A percentile compares a stretch with the other conserved stretches of the same genome.
Evolutionary conservation across 2,888 invertebrate genomes (phyloP).

Genomic region (Drosophila phalerata): DNA sequence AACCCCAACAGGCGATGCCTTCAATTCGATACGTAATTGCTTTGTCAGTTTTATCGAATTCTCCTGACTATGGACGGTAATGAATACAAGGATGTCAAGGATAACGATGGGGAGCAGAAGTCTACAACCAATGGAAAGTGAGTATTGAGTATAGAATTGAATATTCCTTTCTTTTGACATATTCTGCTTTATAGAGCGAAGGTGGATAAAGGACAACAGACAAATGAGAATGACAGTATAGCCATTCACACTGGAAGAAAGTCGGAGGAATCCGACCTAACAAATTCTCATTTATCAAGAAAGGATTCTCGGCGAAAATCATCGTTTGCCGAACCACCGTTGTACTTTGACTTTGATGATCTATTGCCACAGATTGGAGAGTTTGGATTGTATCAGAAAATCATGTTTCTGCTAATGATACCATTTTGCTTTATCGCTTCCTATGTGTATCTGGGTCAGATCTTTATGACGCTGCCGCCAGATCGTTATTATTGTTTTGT

Average conservation of each 20-base stretch:
- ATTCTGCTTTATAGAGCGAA: background rate
- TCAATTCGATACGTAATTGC: slow-evolving; percentile 4
- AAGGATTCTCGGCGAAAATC: background rate
- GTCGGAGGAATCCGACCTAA: background rate
- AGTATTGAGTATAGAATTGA: background rate
- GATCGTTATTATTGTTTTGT: slow-evolving; percentile 93
- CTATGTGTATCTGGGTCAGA: slow-evolving; percentile 94
- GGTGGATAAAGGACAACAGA: slow-evolving; percentile 14
- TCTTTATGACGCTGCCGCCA: slow-evolving; percentile 93
- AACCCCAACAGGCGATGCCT: slow-evolving; percentile 38
- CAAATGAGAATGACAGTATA: background rate
- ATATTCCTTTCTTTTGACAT: too few species aligned
- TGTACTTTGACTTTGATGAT: slow-evolving; percentile 91
- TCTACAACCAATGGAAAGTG: background rate
- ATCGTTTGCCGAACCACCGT: background rate
- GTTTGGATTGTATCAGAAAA: slow-evolving; percentile 93
- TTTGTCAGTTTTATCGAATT: background rate
- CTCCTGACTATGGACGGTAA: slow-evolving; percentile 5
- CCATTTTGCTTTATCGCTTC: slow-evolving; percentile 94
- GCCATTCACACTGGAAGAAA: background rate
- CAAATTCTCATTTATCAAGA: background rate
- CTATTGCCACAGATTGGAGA: slow-evolving; percentile 93
- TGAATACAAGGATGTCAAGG: background rate
- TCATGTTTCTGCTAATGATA: slow-evolving; percentile 92
- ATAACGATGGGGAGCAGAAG: background rate